These are phyloP conservation scores for Zelostemma sp. DNA, from an alignment of 1,140 invertebrate genomes.

Conservation along the genomic window DNA sequence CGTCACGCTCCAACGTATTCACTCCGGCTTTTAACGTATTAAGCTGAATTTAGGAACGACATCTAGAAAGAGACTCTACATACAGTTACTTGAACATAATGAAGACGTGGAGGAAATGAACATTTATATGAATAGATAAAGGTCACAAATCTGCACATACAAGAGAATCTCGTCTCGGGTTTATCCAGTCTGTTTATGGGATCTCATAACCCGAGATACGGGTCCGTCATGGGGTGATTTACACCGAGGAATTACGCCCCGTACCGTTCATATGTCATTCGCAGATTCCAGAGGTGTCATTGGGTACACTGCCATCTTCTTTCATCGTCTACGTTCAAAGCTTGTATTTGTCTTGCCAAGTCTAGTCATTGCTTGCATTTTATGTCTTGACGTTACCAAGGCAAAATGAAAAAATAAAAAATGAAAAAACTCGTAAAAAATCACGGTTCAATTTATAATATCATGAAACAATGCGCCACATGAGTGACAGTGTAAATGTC, in stretches of 20 bases:
- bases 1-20: no score
- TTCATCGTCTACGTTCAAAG: conserved; percentile 38
- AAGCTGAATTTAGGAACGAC: no score
- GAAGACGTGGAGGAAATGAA: not conserved
- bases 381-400: conserved; percentile 37
- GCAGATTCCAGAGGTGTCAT: conserved; percentile 51
- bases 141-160: conserved; percentile 29
- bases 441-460: no score
- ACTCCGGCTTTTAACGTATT: no score
- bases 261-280: conserved; percentile 52
- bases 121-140: conserved; percentile 40
- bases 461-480: no score
- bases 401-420: no score
- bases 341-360: conserved; percentile 45
- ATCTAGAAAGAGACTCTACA: no score
- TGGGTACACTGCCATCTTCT: conserved; percentile 25
- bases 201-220: conserved; percentile 55
- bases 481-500: no score
- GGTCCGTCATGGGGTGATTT: conserved; percentile 55
- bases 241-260: conserved; percentile 54
- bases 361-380: conserved; percentile 43
- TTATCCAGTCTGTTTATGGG: conserved; percentile 50
- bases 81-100: no score
- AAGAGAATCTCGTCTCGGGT: conserved; percentile 28
- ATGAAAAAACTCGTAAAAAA: no score